phyloP scores from a whole-genome alignment of 2,888 invertebrate species.

The Melinaea marsaeus region DNA sequence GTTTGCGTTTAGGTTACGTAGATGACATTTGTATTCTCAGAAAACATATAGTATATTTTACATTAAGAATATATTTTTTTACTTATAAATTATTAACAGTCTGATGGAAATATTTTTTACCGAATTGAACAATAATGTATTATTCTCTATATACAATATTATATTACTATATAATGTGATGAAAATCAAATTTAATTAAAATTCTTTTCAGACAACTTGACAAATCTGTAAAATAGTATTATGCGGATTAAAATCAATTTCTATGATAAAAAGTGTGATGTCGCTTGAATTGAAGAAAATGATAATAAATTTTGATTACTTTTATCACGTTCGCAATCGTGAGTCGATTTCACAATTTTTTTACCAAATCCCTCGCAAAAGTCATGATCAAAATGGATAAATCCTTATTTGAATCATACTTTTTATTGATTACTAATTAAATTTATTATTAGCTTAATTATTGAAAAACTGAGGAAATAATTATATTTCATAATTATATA shows the following conservation, averaged over 20 bases:
- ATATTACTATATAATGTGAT: too few relatives aligned
- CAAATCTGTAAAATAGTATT: conserved; percentile 37
- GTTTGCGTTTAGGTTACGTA: conserved; percentile 18
- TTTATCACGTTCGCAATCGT: conserved; percentile 71
- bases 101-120: too few relatives aligned
- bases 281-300: conserved; percentile 61
- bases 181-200: too few relatives aligned
- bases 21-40: conserved; percentile 14
- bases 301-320: conserved; percentile 75
- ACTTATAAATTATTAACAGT: too few relatives aligned
- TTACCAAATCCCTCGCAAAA: too few relatives aligned
- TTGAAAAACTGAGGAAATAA: too few relatives aligned
- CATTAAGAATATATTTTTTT: background rate
- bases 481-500: too few relatives aligned
- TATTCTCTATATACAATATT: too few relatives aligned
- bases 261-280: conserved; percentile 56
- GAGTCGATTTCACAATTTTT: conserved; percentile 71
- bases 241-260: conserved; percentile 43
- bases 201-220: background rate
- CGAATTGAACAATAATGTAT: too few relatives aligned
- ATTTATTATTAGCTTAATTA: background rate
- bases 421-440: conserved; percentile 24
- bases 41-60: conserved; percentile 3
- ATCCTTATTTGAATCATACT: conserved; percentile 37
- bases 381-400: conserved; percentile 65